Evolutionary conservation across 2,797 vertebrate genomes (phyloP).

Genomic region (Trachurus trachurus): DNA sequence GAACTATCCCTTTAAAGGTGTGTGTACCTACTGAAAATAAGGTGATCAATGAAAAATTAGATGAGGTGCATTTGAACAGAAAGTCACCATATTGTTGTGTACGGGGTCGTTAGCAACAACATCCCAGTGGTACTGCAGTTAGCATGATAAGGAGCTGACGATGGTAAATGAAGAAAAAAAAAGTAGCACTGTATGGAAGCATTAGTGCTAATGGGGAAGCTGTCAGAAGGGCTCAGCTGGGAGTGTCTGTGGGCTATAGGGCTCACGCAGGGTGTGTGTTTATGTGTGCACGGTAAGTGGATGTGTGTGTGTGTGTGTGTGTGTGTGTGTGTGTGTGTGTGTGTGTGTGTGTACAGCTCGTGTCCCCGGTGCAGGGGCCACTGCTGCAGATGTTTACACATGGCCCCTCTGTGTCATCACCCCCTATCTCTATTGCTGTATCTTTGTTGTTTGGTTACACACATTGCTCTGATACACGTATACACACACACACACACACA

Average conservation of each 20-base stretch:
- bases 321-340: constrained; percentile 1
- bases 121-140: constrained; percentile 3
- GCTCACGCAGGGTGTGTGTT: background rate
- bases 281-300: constrained; percentile 1
- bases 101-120: background rate
- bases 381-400: constrained; percentile 29
- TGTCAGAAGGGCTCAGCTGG: constrained; percentile 48
- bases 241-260: constrained; percentile 4
- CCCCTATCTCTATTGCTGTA: background rate
- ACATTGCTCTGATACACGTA: background rate
- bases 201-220: constrained; percentile 42
- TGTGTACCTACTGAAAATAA: background rate
- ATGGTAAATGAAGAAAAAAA: constrained; percentile 31
- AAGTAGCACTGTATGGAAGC: constrained; percentile 10
- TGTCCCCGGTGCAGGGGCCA: background rate
- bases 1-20: too few relatives aligned
- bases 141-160: background rate
- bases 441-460: background rate
- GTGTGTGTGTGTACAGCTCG: background rate
- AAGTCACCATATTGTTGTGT: background rate
- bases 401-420: constrained; percentile 29
- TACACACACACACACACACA: background rate
- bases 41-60: background rate
- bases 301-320: constrained; percentile 8
- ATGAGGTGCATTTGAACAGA: background rate